A percentile compares a stretch with the other conserved stretches of the same genome.
phyloP scores from a whole-genome alignment of 2,888 invertebrate genomes.

The Sarcophaga subvicina region DNA sequence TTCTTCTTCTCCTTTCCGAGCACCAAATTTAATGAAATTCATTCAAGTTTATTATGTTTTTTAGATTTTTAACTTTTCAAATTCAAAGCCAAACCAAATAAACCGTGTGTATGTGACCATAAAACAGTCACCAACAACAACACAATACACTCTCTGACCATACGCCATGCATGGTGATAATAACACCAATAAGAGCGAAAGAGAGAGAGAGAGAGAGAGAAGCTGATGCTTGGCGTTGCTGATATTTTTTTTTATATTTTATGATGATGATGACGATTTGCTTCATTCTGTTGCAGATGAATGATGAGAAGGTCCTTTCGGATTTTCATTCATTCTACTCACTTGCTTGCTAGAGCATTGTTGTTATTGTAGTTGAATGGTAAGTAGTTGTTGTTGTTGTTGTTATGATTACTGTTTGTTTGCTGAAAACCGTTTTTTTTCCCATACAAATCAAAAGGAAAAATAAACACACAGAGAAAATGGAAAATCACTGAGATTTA shows the following conservation, averaged over 20 bases:
- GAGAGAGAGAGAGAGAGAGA: background rate
- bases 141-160: background rate
- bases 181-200: background rate
- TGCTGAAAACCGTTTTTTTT: background rate
- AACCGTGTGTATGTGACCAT: constrained; percentile 27
- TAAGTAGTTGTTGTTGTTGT: background rate
- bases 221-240: background rate
- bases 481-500: constrained; percentile 50
- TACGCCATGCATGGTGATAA: background rate
- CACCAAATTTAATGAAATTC: constrained; percentile 41
- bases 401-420: background rate
- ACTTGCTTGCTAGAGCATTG: background rate
- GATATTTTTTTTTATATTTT: constrained; percentile 39
- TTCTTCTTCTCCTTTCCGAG: background rate
- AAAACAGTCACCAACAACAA: constrained; percentile 14
- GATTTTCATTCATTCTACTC: background rate
- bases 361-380: background rate
- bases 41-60: constrained; percentile 21
- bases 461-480: background rate
- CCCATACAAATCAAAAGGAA: background rate
- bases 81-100: background rate
- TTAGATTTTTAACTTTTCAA: constrained; percentile 27
- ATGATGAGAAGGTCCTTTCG: constrained; percentile 20
- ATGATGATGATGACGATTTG: constrained; percentile 17
- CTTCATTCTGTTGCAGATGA: background rate